Percentiles rank a stretch among this genome's conserved stretches.
phyloP scores from a whole-genome alignment of 2,113 vertebrate species.

The Rana temporaria region DNA sequence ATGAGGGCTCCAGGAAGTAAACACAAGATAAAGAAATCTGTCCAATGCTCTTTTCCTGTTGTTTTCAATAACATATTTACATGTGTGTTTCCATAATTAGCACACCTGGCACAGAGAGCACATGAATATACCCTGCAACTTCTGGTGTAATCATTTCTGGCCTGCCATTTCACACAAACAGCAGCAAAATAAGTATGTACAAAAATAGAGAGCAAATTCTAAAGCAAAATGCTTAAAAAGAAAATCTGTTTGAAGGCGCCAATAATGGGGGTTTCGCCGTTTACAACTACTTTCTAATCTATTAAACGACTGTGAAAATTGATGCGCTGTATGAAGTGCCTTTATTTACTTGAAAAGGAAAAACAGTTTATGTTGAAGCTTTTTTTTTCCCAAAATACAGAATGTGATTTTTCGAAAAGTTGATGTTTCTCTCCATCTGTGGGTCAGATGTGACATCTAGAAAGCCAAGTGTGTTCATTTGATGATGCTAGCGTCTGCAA shows the following conservation, averaged over 20 bases:
- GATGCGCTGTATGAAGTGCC: conserved; percentile 76
- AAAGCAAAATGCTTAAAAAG: conserved; percentile 64
- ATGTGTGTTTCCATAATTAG: conserved; percentile 63
- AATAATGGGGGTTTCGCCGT: conserved; percentile 76
- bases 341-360: conserved; percentile 72
- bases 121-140: conserved; percentile 57
- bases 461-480: neutral
- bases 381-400: conserved; percentile 64
- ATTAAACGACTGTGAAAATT: conserved; percentile 82
- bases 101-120: conserved; percentile 78
- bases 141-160: conserved; percentile 72
- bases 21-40: too few relatives aligned
- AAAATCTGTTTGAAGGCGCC: conserved; percentile 76
- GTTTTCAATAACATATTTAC: conserved; percentile 59
- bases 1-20: too few relatives aligned
- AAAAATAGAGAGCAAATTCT: conserved; percentile 70
- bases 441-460: neutral
- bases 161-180: conserved; percentile 73
- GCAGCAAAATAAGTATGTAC: conserved; percentile 65
- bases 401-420: conserved; percentile 72
- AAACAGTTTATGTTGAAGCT: conserved; percentile 67
- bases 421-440: conserved; percentile 58
- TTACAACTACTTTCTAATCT: conserved; percentile 86
- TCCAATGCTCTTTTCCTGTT: too few relatives aligned
- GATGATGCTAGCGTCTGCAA: neutral